Evolutionary conservation across 2,888 invertebrate species (phyloP), one percentile per base, ranked within the genome.

Genomic region (Cephonodes hylas): DNA sequence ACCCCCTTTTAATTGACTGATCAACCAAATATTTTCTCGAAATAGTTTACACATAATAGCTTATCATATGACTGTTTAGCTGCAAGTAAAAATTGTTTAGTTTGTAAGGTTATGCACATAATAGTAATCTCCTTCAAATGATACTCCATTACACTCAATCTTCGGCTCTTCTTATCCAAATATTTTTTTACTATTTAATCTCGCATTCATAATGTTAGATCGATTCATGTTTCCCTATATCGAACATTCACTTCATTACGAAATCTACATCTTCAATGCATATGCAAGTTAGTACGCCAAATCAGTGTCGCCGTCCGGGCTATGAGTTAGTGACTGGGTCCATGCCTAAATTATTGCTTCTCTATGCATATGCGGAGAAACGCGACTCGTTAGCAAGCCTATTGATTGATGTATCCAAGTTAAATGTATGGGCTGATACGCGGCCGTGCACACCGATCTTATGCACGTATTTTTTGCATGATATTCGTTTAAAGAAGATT

Each of bases 291-390:
- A 76, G 72, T 74, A 81, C 80, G 81, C 83, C 85, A 85, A 81
- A 80, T 80, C 81, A 83, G 79, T 78, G 80, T 79, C 78, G 73
- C 85, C 84, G 87, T 86, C 88, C 79, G 68, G 74, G 42, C 80
- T 88, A 89, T 90, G 90, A 90, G 84, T 85, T 88, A 89, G 77
- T 70, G 79, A 71, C 78, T 70, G 75, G 73, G 73, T 72, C 84
- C 74, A 85, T 81, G 84, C 79, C 87, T 89, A 85, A 91, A 88
- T 90, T 89, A 91, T 89, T 78, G 87, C 75, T 80, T 83, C 80
- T 77, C 72, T 85, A 89, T 89, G 89, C 89, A 91, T 90, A 90
- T 89, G 87, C 86, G 71, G 77, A 76, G 79, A 75, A 81, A 79
- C 77, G 71, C 65, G 70, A 78, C 86, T 89, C 87, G 89, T 88